These are phyloP conservation scores for Centropristis striata DNA, from an alignment of 2,113 vertebrate species.

Conservation along the genomic window DNA sequence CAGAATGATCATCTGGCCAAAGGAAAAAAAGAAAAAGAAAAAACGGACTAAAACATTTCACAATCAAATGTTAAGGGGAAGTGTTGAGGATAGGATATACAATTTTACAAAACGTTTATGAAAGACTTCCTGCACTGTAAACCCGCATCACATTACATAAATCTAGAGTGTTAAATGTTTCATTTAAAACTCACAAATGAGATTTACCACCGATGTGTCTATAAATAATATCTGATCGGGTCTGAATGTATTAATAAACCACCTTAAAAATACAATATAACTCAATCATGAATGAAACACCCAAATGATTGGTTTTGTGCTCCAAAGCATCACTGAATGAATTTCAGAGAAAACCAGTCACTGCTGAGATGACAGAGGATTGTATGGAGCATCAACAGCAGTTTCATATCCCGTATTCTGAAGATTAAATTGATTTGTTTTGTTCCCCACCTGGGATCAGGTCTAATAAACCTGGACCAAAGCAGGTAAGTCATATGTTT, in stretches of 20 bases:
- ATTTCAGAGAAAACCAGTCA: not conserved
- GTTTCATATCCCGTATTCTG: not conserved
- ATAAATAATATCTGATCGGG: not conserved
- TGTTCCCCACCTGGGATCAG: not conserved
- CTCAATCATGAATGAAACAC: not conserved
- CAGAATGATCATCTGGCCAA: not conserved
- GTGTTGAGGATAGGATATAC: not conserved
- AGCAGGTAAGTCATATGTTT: conserved; percentile 26
- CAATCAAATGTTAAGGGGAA: conserved; percentile 25
- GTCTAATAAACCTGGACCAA: conserved; percentile 14
- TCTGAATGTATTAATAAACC: not conserved
- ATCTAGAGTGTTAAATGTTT: not conserved
- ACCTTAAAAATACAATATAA: not conserved
- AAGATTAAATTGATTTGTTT: not conserved
- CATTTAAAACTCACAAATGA: not conserved
- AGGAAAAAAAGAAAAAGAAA: not conserved
- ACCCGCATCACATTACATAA: not conserved
- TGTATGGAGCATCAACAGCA: not conserved
- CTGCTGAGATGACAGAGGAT: not conserved
- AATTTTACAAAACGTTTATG: not conserved
- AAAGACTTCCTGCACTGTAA: not conserved
- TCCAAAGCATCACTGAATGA: not conserved
- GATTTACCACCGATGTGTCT: not conserved
- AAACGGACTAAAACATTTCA: conserved; percentile 7
- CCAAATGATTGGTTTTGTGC: not conserved